Base-by-base conservation (phyloP, 2,797 vertebrate genomes). In the Gymnothorax reevesii region DNA sequence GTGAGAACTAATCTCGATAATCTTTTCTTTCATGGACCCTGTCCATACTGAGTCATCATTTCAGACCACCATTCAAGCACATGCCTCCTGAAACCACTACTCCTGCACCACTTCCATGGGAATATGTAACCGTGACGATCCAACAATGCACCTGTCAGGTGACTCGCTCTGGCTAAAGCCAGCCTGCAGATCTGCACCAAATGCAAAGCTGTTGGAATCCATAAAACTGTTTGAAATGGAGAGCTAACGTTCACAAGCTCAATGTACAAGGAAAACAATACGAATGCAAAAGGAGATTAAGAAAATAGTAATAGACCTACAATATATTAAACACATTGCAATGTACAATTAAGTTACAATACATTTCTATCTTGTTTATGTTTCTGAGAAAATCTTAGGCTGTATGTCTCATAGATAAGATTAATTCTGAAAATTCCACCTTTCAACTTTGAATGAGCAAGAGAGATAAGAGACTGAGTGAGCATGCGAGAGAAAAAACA, bases 51-150 rank as follows among this genome's bases (percentile, higher is more conserved):
- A 3, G 15, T 42, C 7, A 22, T 13, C 25, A 25, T 54, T 85
- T 20, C 49, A 12, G 33, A 75, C 73, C 22, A 9, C 4, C 52
- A 9, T 17, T 57, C 3, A 12, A 10, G 15, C 42, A 3, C 33
- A 60, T 62, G 13, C 60, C 52, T 17, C 54, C 25, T 55, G 69
- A 84, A 49, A 42, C 57, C 27, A 9, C 73, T 73, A 71, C 85
- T 69, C 82, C 90, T 91, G 27, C 77, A 87, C 86, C 87, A 22
- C 90, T 92, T 94, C 93, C 92, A 92, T 88, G 91, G 94, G 94
- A 94, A 90, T 93, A 91, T 90, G 94, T 96, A 85, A 86, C 95
- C 91, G 57, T 94, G 93, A 94, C 88, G 92, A 95, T 88, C 91
- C 87, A 84, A 66, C 87, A 84, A 87, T 82, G 87, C 89, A 92